phyloP scores from a whole-genome alignment of 2,113 vertebrate species.

The Mystacornis crossleyi region DNA sequence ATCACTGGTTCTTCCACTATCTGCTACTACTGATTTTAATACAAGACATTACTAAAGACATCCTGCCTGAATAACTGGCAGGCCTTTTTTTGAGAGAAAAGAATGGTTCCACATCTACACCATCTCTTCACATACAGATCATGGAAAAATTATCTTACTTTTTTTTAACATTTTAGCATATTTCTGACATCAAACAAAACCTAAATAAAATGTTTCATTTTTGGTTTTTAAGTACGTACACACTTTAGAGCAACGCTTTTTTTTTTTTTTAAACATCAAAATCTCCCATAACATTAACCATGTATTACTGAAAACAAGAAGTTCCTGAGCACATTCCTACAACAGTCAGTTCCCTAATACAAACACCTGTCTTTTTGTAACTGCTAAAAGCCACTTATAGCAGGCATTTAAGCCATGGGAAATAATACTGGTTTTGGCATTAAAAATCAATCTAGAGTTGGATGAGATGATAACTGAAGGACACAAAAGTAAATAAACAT shows the following conservation, averaged over 20 bases:
- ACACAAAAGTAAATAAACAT: neutral
- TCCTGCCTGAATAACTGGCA: neutral
- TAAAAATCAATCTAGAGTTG: neutral
- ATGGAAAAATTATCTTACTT: neutral
- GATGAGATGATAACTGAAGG: neutral
- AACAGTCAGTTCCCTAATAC: neutral
- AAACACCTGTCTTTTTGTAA: neutral
- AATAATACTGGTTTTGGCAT: neutral
- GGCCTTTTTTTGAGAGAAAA: neutral
- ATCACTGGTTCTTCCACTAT: neutral
- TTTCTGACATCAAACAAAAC: neutral
- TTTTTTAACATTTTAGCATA: neutral
- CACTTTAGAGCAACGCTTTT: neutral
- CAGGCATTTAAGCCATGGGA: neutral
- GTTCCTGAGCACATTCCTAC: neutral
- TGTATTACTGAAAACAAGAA: neutral
- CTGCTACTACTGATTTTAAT: neutral
- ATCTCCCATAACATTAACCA: neutral
- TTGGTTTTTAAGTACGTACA: neutral
- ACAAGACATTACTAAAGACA: neutral
- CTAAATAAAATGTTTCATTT: neutral
- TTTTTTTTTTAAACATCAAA: neutral
- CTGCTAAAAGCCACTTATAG: neutral
- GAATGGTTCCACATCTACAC: neutral
- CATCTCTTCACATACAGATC: neutral